Conservation (phyloP, 2,888 invertebrate species). For the Oeneis ivallda region DNA sequence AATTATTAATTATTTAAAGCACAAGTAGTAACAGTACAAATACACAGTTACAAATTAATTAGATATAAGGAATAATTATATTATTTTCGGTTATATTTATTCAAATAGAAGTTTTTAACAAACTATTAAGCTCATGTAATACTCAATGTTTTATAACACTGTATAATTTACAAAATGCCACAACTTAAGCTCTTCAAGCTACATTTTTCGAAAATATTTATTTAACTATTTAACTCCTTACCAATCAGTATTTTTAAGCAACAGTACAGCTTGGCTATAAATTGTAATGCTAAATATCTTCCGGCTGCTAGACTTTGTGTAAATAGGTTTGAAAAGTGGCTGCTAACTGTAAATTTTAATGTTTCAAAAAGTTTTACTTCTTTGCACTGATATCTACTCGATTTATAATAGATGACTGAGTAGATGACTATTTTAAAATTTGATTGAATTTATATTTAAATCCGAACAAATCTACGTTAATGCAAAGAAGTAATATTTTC, state of each 20-base stretch:
- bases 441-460: no score
- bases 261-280: constrained; percentile 54
- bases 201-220: background rate
- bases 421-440: no score
- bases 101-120: background rate
- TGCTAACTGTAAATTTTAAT: constrained; percentile 53
- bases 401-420: no score
- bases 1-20: constrained; percentile 2
- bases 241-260: constrained; percentile 11
- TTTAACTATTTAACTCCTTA: background rate
- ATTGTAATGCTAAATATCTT: constrained; percentile 40
- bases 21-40: constrained; percentile 22
- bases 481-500: constrained; percentile 23
- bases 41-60: constrained; percentile 25
- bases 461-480: background rate
- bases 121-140: constrained; percentile 9
- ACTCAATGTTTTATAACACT: constrained; percentile 12
- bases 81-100: background rate
- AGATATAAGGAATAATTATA: constrained; percentile 15
- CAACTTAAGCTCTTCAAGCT: constrained; percentile 8
- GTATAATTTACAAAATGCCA: constrained; percentile 4
- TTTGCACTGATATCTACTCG: background rate
- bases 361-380: constrained; percentile 6
- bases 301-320: constrained; percentile 53
- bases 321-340: constrained; percentile 60